Conservation (phyloP, 2,797 vertebrate genomes). For the Ceryle rudis region DNA sequence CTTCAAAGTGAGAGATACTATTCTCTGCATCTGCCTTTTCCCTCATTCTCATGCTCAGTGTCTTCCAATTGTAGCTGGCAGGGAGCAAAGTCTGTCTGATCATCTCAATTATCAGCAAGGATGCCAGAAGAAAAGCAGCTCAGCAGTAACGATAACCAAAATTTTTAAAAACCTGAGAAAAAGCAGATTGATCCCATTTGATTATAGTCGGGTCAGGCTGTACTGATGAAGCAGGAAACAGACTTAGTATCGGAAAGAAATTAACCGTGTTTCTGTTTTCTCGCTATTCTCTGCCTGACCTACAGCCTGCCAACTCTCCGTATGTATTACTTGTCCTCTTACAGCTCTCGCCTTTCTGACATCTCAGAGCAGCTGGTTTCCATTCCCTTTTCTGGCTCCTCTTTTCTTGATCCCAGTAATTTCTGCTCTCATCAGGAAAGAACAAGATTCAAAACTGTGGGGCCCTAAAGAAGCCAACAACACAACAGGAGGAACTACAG, state of each 20-base stretch:
- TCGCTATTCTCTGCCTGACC: neutral
- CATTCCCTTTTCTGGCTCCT: conserved; percentile 55
- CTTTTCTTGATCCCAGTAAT: conserved; percentile 40
- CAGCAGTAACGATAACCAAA: neutral
- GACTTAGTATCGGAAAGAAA: neutral
- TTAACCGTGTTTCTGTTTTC: neutral
- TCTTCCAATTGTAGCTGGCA: neutral
- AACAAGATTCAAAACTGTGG: conserved; percentile 15
- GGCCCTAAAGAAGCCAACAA: conserved; percentile 23
- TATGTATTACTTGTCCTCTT: neutral
- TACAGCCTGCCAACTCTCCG: conserved; percentile 9
- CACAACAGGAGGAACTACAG: neutral
- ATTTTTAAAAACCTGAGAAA: neutral
- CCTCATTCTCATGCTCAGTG: neutral
- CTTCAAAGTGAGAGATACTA: neutral
- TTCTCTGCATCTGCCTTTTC: neutral
- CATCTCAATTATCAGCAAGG: neutral
- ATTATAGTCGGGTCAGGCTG: neutral
- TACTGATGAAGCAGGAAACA: neutral
- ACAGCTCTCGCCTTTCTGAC: conserved; percentile 30
- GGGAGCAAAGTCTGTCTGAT: neutral
- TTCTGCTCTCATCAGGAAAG: conserved; percentile 39
- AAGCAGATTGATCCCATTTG: neutral
- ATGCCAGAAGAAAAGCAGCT: neutral
- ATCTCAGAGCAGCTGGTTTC: conserved; percentile 60